These are phyloP conservation scores for Cynopterus brachyotis DNA, from an alignment of 2,113 vertebrate species.

Conservation along the genomic window DNA sequence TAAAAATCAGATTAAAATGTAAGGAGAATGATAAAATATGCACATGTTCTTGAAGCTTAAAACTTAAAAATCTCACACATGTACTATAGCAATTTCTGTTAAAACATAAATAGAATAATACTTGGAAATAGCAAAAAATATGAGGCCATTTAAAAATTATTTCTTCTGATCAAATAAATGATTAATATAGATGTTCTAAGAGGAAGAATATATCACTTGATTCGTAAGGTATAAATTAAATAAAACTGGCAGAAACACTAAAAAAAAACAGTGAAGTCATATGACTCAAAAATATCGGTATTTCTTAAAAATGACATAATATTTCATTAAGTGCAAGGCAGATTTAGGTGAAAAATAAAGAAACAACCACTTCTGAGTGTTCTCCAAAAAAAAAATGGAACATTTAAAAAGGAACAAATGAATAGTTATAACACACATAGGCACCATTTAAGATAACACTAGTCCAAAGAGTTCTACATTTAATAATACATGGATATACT, in stretches of 20 bases:
- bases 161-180: conserved; percentile 32
- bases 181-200: background rate
- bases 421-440: background rate
- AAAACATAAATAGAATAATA: conserved; percentile 46
- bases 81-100: conserved; percentile 44
- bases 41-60: conserved; percentile 52
- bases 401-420: background rate
- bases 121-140: conserved; percentile 31
- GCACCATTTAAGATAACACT: background rate
- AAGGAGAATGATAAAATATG: conserved; percentile 69
- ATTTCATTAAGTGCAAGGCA: background rate
- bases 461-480: background rate
- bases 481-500: background rate
- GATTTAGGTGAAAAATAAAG: background rate
- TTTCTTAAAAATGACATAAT: conserved; percentile 26
- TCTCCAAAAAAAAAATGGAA: background rate
- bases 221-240: conserved; percentile 18
- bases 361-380: background rate
- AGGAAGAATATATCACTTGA: background rate
- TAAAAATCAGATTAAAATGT: conserved; percentile 67
- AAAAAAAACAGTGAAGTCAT: background rate
- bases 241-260: conserved; percentile 7
- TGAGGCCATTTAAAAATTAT: background rate
- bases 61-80: conserved; percentile 52
- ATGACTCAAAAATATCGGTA: background rate